Conservation (phyloP, 1,140 invertebrate species). For the Limonius californicus region DNA sequence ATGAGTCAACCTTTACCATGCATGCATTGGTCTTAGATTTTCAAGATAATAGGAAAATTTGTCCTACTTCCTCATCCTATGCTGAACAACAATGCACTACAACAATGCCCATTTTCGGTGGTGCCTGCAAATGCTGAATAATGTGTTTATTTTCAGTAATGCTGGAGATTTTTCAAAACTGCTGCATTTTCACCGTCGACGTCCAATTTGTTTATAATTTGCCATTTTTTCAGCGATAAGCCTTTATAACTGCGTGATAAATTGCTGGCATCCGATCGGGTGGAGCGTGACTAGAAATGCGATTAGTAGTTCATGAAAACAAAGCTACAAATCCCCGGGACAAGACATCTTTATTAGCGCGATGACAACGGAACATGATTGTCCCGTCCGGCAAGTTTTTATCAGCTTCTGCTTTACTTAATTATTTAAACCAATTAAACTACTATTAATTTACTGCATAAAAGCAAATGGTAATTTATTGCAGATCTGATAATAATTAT, state of each 20-base stretch:
- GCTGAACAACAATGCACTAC: too few relatives aligned
- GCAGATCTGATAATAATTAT: not conserved
- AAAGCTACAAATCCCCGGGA: conserved; percentile 26
- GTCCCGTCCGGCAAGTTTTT: not conserved
- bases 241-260: not conserved
- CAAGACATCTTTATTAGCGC: conserved; percentile 27
- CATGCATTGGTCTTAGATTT: too few relatives aligned
- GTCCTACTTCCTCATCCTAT: too few relatives aligned
- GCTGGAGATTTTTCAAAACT: too few relatives aligned
- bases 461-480: not conserved
- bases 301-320: conserved; percentile 25
- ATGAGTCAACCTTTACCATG: too few relatives aligned
- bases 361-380: conserved; percentile 20
- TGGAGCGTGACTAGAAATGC: conserved; percentile 29
- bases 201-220: conserved; percentile 2
- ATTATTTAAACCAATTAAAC: not conserved
- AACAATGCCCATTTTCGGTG: too few relatives aligned
- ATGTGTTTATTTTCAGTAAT: too few relatives aligned
- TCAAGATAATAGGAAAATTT: too few relatives aligned
- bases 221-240: not conserved
- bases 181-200: too few relatives aligned
- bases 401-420: not conserved
- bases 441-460: not conserved
- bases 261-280: conserved; percentile 20
- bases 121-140: too few relatives aligned